Evolutionary conservation across 1,140 invertebrate species (phyloP).

Genomic region (Lasioglossum albipes): DNA sequence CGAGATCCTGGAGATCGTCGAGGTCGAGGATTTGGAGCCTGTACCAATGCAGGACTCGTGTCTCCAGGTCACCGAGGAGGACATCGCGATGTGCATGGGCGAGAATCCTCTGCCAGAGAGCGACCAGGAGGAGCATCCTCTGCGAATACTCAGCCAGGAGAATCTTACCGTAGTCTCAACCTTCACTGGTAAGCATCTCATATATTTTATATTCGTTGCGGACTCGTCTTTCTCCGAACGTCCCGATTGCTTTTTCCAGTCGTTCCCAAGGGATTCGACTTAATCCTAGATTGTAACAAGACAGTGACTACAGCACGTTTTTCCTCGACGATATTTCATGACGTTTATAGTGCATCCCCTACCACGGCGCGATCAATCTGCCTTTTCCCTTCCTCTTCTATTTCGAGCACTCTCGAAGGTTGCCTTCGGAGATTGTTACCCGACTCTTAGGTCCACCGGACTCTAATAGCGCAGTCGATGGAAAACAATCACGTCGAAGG

Average conservation of each 20-base stretch:
- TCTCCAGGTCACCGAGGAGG: constrained; percentile 94
- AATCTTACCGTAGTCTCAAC: constrained; percentile 94
- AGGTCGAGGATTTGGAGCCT: constrained; percentile 89
- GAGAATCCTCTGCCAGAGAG: constrained; percentile 87
- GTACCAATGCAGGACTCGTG: constrained; percentile 91
- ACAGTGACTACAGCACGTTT: background rate
- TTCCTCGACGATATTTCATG: constrained; percentile 1
- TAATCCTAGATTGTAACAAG: background rate
- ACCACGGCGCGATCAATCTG: background rate
- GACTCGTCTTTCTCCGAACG: background rate
- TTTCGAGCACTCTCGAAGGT: constrained; percentile 14
- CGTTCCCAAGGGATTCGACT: background rate
- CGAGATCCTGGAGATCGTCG: constrained; percentile 90
- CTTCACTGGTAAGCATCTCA: constrained; percentile 83
- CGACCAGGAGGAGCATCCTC: constrained; percentile 89
- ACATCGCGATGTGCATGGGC: constrained; percentile 93
- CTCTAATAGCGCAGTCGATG: constrained; percentile 28
- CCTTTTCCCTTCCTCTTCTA: background rate
- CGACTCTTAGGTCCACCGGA: constrained; percentile 28
- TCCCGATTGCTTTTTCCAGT: background rate
- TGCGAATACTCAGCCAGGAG: constrained; percentile 92
- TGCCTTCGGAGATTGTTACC: constrained; percentile 27
- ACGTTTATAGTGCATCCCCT: background rate
- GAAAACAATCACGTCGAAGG: constrained; percentile 48
- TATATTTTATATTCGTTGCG: background rate